Evolutionary conservation across 2,888 invertebrate genomes (phyloP).

Genomic region (Nezara viridula): DNA sequence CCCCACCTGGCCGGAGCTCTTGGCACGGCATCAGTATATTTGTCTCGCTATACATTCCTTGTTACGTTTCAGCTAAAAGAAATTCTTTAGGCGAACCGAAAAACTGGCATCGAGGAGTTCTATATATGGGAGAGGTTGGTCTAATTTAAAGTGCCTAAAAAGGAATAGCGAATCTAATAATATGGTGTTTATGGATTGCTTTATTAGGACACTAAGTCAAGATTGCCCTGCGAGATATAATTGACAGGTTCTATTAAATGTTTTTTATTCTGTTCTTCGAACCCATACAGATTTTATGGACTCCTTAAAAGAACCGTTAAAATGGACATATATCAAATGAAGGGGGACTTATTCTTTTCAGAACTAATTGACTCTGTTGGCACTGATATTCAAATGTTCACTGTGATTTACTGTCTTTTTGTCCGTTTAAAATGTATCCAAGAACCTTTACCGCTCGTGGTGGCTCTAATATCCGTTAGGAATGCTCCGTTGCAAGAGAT

Average conservation of each 20-base stretch:
- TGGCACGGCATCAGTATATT: constrained; percentile 24
- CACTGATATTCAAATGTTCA: not conserved
- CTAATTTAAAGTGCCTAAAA: not conserved
- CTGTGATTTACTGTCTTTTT: not conserved
- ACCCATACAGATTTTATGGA: not conserved
- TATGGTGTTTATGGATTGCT: not conserved
- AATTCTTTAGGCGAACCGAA: not conserved
- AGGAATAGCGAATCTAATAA: not conserved
- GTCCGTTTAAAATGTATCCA: not conserved
- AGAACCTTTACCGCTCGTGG: not conserved
- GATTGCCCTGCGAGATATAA: fast-evolving
- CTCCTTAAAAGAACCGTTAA: not conserved
- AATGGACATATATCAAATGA: not conserved
- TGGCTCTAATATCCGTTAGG: too few relatives aligned
- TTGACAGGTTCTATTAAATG: not conserved
- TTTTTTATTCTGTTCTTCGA: not conserved
- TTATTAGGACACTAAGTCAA: not conserved
- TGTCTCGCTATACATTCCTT: constrained; percentile 20
- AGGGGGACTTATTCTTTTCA: not conserved
- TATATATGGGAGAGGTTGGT: not conserved
- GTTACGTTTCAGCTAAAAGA: constrained; percentile 24
- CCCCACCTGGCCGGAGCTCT: constrained; percentile 1
- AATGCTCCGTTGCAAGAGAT: not conserved
- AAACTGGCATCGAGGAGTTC: not conserved
- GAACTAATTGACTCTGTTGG: not conserved